phyloP scores from a whole-genome alignment of 30 jellyfish, hydroid and myxozoan species.

The Rhopilema esculentum region DNA sequence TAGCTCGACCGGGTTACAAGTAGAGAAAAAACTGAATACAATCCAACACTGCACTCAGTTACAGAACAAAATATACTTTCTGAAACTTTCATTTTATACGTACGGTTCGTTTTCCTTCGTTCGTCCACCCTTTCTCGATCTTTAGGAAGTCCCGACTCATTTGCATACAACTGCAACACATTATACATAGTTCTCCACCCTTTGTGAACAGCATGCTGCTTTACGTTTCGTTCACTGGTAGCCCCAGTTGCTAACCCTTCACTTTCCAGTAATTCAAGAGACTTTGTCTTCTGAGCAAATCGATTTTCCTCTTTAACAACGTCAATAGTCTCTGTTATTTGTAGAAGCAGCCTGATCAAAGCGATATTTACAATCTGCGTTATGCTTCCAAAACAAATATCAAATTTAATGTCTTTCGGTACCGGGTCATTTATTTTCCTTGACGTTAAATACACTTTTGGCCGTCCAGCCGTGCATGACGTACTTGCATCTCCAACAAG shows the following conservation, averaged over 20 bases:
- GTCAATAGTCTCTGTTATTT: constrained; percentile 77
- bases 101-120: neutral
- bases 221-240: constrained; percentile 12
- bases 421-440: neutral
- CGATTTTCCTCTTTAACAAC: constrained; percentile 83
- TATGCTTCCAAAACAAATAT: constrained; percentile 18
- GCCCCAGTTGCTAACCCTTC: constrained; percentile 19
- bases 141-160: neutral
- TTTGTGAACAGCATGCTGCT: constrained; percentile 33
- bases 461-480: neutral
- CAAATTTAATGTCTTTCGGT: constrained; percentile 34
- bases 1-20: too few relatives aligned
- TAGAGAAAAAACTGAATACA: too few relatives aligned
- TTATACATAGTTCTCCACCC: constrained; percentile 93
- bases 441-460: neutral
- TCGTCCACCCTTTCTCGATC: neutral
- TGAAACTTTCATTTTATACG: neutral
- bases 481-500: constrained; percentile 18
- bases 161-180: constrained; percentile 84
- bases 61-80: too few relatives aligned
- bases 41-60: too few relatives aligned
- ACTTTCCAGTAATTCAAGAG: constrained; percentile 49
- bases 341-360: constrained; percentile 76
- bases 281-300: constrained; percentile 82
- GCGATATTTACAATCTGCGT: constrained; percentile 88